Evolutionary conservation across 2,113 vertebrate genomes (phyloP).

Genomic region (Crocuta crocuta): DNA sequence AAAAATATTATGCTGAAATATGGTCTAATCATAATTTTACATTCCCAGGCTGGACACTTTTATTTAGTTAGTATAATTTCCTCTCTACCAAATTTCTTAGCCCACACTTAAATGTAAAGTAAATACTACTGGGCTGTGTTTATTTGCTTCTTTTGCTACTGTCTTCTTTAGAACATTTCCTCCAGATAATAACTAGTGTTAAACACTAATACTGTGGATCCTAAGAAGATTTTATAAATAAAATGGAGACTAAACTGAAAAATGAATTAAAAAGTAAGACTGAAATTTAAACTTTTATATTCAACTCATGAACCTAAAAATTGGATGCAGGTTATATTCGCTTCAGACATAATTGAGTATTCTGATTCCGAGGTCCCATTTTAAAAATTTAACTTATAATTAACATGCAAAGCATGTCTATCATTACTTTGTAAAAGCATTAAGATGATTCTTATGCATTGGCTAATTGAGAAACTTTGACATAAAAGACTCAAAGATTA

Average conservation of each 20-base stretch:
- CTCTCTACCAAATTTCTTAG: neutral
- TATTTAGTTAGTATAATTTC: neutral
- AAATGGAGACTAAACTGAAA: neutral
- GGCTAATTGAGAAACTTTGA: neutral
- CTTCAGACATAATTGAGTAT: neutral
- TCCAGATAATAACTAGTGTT: neutral
- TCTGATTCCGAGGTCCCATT: neutral
- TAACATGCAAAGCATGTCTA: neutral
- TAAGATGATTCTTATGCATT: neutral
- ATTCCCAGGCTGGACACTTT: neutral
- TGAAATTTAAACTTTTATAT: neutral
- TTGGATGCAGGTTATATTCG: neutral
- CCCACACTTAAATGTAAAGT: neutral
- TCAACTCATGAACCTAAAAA: neutral
- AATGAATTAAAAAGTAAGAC: neutral
- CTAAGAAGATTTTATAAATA: neutral
- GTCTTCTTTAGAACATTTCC: neutral
- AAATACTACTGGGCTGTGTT: neutral
- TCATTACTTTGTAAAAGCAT: neutral
- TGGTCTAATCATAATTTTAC: neutral
- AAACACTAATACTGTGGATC: neutral
- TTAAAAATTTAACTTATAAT: neutral
- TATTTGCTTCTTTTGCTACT: neutral
- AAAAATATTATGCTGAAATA: slow-evolving; percentile 3
- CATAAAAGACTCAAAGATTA: neutral